Percentiles rank a stretch among this genome's conserved stretches.
Evolutionary conservation across 2,888 invertebrate genomes (phyloP).

Genomic region (Diachrysia chrysitis): DNA sequence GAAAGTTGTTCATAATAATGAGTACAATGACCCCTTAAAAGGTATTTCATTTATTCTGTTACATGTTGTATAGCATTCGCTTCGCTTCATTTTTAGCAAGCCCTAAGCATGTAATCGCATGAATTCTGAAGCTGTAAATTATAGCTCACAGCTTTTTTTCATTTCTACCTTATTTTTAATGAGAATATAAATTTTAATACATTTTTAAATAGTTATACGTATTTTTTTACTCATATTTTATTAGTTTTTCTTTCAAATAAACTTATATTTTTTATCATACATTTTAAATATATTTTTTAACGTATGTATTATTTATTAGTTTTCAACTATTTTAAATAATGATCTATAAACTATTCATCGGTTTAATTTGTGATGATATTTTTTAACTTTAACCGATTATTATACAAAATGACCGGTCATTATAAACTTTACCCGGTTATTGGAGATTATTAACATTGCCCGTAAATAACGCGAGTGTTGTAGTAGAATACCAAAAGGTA

Average conservation of each 20-base stretch:
- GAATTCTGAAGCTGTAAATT: not conserved
- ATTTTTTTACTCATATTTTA: no score
- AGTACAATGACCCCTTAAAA: no score
- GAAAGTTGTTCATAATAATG: no score
- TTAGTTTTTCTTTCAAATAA: no score
- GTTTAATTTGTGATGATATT: not conserved
- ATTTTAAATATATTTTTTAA: not conserved
- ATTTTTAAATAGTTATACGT: not conserved
- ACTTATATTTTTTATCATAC: no score
- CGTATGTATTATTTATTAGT: no score
- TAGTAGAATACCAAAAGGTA: not conserved
- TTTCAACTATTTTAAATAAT: no score
- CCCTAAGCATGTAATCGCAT: not conserved
- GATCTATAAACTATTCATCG: not conserved
- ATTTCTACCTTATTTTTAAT: not conserved
- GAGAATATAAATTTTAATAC: not conserved
- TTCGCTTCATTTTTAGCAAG: not conserved
- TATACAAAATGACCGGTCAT: not conserved
- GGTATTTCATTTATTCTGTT: no score
- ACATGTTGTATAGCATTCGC: not conserved
- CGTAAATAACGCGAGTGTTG: not conserved
- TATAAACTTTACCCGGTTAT: not conserved
- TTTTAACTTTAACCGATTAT: not conserved
- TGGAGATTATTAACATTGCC: not conserved
- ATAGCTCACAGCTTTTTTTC: not conserved